phyloP scores from a whole-genome alignment of 2,113 vertebrate species.

The Aegotheles bennettii region DNA sequence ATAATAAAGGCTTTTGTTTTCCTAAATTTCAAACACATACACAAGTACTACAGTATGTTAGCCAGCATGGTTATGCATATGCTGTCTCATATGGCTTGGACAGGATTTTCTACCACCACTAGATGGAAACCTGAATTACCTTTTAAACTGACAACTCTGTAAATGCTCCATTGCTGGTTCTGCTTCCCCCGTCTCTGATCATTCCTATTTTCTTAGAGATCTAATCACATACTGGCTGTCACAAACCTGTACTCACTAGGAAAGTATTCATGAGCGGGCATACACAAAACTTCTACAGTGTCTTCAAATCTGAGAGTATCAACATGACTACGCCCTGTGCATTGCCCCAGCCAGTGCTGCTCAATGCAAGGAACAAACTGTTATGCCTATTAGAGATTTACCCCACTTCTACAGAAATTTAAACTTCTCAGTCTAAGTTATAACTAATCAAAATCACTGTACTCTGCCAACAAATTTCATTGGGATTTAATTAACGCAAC shows the following conservation, averaged over 20 bases:
- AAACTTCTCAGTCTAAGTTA: not conserved
- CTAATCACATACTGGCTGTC: not conserved
- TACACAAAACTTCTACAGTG: not conserved
- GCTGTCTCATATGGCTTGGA: not conserved
- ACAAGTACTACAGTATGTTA: not conserved
- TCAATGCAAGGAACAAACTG: not conserved
- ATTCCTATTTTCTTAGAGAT: not conserved
- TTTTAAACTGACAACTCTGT: not conserved
- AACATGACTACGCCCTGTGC: not conserved
- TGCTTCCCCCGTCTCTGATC: not conserved
- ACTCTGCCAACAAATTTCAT: not conserved
- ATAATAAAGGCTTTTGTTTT: not conserved
- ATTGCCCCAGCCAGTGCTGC: not conserved
- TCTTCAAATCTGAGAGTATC: not conserved
- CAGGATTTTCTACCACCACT: conserved; percentile 40
- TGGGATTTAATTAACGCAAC: not conserved
- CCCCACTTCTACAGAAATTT: not conserved
- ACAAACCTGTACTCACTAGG: not conserved
- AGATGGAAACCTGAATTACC: conserved; percentile 57
- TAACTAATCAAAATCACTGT: not conserved
- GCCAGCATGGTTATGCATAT: not conserved
- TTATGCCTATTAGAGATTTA: not conserved
- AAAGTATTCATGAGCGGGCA: not conserved
- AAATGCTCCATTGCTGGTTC: not conserved
- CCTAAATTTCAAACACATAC: not conserved